Conservation (phyloP, 2,113 vertebrate species). For the Pedionomus torquatus region DNA sequence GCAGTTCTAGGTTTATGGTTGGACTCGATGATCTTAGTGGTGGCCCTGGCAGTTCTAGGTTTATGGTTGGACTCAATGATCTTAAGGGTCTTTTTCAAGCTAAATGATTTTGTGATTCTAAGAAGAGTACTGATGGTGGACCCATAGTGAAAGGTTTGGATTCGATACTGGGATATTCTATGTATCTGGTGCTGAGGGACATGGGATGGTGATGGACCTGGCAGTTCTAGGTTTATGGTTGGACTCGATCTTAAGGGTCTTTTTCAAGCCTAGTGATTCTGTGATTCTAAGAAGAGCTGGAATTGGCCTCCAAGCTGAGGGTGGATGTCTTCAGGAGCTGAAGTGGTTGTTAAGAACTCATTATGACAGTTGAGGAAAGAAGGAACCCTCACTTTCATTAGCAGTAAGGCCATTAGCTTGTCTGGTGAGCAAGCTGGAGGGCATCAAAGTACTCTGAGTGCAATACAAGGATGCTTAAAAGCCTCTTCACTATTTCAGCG, state of each 20-base stretch:
- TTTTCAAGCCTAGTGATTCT: no score
- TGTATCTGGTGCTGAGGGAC: neutral
- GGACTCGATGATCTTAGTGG: no score
- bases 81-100: neutral
- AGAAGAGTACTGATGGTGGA: no score
- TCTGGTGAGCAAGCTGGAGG: neutral
- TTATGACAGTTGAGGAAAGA: neutral
- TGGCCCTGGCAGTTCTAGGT: fast-evolving
- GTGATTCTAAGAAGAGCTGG: neutral
- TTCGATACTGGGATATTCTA: no score
- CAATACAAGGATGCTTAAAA: neutral
- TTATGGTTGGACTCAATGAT: fast-evolving
- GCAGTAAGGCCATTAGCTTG: neutral
- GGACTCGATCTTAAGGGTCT: no score
- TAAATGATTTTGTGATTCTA: no score
- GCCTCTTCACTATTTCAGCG: neutral
- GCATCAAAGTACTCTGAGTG: neutral
- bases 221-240: fast-evolving
- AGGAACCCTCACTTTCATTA: neutral
- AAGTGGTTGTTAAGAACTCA: neutral
- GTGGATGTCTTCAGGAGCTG: neutral
- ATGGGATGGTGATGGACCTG: no score
- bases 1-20: no score
- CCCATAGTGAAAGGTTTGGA: no score
- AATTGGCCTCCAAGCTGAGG: neutral